Evolutionary conservation across 2,888 invertebrate species (phyloP).

Genomic region (Keiferia lycopersicella): DNA sequence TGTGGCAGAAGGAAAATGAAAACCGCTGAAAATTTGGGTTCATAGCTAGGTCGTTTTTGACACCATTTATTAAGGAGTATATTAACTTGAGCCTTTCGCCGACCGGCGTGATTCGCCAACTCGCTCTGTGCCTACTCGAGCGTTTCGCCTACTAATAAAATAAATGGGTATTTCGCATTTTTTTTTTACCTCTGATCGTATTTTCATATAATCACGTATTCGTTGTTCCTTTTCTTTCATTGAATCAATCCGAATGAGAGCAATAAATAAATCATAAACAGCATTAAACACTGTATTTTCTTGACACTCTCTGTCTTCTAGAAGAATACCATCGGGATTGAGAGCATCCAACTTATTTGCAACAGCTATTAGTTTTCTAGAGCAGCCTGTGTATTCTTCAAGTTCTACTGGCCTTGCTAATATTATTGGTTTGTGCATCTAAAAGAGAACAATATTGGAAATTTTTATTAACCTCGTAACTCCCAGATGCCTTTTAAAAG

Average conservation of each 20-base stretch:
- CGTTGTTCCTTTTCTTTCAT: background rate
- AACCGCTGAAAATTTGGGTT: too few species aligned
- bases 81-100: too few species aligned
- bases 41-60: too few species aligned
- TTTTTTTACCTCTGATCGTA: constrained; percentile 1
- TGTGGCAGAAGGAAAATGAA: too few species aligned
- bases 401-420: background rate
- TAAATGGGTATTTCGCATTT: too few species aligned
- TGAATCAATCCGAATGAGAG: background rate
- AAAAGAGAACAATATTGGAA: background rate
- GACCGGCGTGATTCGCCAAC: too few species aligned
- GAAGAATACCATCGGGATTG: constrained; percentile 2
- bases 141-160: too few species aligned
- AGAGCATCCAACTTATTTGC: background rate
- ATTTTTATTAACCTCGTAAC: too few species aligned
- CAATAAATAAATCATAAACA: background rate
- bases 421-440: constrained; percentile 19
- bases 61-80: too few species aligned
- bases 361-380: background rate
- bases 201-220: background rate
- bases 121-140: too few species aligned
- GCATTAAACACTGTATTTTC: background rate
- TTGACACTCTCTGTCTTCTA: background rate
- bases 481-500: too few species aligned
- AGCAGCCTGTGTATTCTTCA: background rate